phyloP scores from a whole-genome alignment of 1,140 invertebrate species.

The Calliopsis andreniformis region DNA sequence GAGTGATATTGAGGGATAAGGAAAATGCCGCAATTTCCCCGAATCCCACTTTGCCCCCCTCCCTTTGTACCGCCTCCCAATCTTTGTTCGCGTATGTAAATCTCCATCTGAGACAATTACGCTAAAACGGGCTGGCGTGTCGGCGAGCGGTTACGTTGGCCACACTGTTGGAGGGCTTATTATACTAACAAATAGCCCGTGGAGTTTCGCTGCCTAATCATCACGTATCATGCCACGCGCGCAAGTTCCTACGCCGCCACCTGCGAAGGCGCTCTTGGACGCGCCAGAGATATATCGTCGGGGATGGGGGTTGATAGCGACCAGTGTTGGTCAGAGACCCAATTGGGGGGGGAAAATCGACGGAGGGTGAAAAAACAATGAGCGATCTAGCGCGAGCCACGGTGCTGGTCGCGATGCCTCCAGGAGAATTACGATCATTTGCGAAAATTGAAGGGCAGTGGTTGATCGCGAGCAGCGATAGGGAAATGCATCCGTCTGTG shows the following conservation, averaged over 20 bases:
- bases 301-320: conserved; percentile 12
- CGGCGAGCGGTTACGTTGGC: conserved; percentile 79
- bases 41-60: conserved; percentile 1
- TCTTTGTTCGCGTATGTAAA: conserved; percentile 76
- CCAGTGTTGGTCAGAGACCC: background rate
- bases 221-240: conserved; percentile 79
- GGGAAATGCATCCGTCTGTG: background rate
- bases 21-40: conserved; percentile 39
- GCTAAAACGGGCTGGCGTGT: conserved; percentile 80
- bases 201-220: conserved; percentile 79
- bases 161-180: conserved; percentile 78
- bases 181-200: conserved; percentile 82
- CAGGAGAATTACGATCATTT: conserved; percentile 11
- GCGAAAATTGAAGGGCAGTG: conserved; percentile 13
- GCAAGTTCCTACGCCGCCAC: conserved; percentile 36
- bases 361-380: background rate
- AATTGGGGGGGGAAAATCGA: background rate
- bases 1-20: conserved; percentile 8
- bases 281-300: conserved; percentile 42
- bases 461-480: conserved; percentile 1
- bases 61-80: conserved; percentile 33
- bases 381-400: background rate
- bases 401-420: background rate
- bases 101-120: conserved; percentile 80
- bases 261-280: conserved; percentile 55